Evolutionary conservation across 2,113 vertebrate genomes (phyloP).

Genomic region (Reinhardtius hippoglossoides): DNA sequence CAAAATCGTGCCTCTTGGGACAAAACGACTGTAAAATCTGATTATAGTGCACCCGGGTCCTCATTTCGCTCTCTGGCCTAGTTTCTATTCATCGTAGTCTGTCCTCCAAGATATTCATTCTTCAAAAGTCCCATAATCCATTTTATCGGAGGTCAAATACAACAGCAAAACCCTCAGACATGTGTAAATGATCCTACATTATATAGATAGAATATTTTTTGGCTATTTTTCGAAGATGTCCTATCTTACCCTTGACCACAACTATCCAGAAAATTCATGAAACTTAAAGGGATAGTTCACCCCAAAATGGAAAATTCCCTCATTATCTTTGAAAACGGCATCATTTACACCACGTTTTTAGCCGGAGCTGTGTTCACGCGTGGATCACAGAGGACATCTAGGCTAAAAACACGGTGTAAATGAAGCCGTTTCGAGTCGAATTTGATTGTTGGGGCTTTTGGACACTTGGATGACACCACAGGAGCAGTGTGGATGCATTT

Average conservation of each 20-base stretch:
- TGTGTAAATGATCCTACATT: not conserved
- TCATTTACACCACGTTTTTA: too few relatives aligned
- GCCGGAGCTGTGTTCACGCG: too few relatives aligned
- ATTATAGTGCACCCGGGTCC: not conserved
- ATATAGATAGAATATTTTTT: not conserved
- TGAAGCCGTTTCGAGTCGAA: too few relatives aligned
- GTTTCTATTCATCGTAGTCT: not conserved
- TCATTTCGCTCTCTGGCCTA: not conserved
- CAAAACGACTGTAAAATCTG: constrained; percentile 8
- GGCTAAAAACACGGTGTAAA: too few relatives aligned
- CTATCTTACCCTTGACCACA: not conserved
- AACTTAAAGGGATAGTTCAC: too few relatives aligned
- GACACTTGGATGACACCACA: too few relatives aligned
- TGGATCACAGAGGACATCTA: too few relatives aligned
- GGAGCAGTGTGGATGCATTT: too few relatives aligned
- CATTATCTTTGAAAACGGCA: too few relatives aligned
- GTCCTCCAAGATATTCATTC: not conserved
- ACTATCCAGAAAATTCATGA: not conserved
- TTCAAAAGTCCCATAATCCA: not conserved
- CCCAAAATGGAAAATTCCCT: too few relatives aligned
- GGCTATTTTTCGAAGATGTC: not conserved
- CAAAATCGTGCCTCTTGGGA: not conserved
- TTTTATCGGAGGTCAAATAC: not conserved
- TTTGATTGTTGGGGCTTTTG: too few relatives aligned
- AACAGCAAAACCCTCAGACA: too few relatives aligned